Percentiles rank a stretch among this genome's conserved stretches.
phyloP scores from a whole-genome alignment of 2,113 vertebrate species.

The Sinocyclocheilus anophthalmus region DNA sequence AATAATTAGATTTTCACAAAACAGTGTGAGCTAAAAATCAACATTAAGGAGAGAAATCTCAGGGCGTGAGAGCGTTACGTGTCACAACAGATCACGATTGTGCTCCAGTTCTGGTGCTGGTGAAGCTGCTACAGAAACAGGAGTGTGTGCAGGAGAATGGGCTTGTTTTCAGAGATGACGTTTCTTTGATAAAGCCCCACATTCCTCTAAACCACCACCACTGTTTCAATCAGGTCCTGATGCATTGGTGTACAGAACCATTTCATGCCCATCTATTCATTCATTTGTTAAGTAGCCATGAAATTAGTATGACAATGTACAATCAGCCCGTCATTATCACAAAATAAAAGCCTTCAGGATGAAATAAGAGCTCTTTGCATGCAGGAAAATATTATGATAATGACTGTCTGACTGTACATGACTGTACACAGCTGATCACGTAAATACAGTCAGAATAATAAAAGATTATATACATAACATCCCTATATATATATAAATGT shows the following conservation, averaged over 20 bases:
- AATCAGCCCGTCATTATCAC: not conserved
- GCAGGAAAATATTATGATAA: too few species aligned
- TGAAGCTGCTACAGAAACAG: not conserved
- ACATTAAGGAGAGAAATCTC: not conserved
- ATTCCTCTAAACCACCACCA: not conserved
- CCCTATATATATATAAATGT: too few species aligned
- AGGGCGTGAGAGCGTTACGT: not conserved
- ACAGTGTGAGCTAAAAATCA: not conserved
- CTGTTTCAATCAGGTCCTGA: not conserved
- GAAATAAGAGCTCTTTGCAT: too few species aligned
- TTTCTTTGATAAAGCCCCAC: not conserved
- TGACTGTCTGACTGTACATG: too few species aligned
- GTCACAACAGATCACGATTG: not conserved
- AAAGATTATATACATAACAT: too few species aligned
- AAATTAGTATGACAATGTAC: not conserved
- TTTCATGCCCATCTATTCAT: not conserved
- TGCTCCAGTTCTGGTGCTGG: not conserved
- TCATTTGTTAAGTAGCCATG: not conserved
- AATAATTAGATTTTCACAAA: not conserved
- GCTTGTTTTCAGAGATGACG: not conserved
- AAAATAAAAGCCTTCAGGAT: too few species aligned
- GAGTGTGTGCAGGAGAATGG: not conserved
- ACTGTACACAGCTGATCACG: too few species aligned
- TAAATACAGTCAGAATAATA: too few species aligned
- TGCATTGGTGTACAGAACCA: not conserved